Conservation (phyloP, 2,888 invertebrate species). For the Platynereis dumerilii region DNA sequence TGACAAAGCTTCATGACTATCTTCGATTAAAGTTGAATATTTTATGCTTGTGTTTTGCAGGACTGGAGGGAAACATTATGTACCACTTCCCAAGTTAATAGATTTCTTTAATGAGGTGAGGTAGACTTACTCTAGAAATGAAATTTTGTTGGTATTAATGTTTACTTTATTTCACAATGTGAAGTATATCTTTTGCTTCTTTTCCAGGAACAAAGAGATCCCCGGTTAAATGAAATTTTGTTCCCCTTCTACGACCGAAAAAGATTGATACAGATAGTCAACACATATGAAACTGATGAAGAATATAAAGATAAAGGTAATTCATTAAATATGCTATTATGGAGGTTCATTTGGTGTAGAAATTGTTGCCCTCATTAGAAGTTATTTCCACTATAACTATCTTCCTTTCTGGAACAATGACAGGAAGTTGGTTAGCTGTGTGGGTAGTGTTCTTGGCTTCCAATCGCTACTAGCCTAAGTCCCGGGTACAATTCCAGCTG, state of each 20-base stretch:
- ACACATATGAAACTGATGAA: slow-evolving; percentile 87
- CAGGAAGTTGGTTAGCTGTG: no score
- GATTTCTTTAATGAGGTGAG: slow-evolving; percentile 85
- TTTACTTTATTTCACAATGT: slow-evolving; percentile 1
- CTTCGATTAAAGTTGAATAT: no score
- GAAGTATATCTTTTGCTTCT: slow-evolving; percentile 5
- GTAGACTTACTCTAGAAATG: no score
- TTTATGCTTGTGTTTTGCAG: no score
- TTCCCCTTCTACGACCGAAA: slow-evolving; percentile 96
- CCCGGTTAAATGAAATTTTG: slow-evolving; percentile 96
- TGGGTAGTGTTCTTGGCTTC: no score
- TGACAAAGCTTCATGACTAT: no score
- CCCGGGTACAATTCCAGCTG: no score
- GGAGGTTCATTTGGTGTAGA: no score
- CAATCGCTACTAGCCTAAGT: no score
- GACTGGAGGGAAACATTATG: slow-evolving; percentile 87
- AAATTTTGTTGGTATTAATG: not conserved
- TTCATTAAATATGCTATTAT: no score
- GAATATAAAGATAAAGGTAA: slow-evolving; percentile 75
- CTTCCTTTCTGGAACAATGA: not conserved
- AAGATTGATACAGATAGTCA: slow-evolving; percentile 89
- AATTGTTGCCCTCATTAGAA: no score
- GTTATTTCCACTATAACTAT: not conserved
- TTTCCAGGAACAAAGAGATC: slow-evolving; percentile 88
- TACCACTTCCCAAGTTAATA: slow-evolving; percentile 85